Evolutionary conservation across 2,797 vertebrate species (phyloP).

Genomic region (Alcedo atthis): DNA sequence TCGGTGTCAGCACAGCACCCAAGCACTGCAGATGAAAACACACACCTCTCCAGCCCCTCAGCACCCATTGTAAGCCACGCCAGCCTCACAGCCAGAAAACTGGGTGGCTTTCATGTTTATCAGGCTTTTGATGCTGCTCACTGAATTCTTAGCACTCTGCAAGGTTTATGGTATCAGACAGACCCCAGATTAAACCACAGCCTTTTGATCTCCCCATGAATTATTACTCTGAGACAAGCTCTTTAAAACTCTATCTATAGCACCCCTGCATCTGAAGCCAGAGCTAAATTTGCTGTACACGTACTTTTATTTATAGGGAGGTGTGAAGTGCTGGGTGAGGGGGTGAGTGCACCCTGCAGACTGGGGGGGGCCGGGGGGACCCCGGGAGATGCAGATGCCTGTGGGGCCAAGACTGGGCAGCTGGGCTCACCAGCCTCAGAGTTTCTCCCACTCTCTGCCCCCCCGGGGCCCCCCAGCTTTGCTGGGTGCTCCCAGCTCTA

Average conservation of each 20-base stretch:
- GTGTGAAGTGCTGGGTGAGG: neutral
- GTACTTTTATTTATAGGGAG: neutral
- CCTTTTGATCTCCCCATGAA: constrained; percentile 55
- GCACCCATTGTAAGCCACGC: neutral
- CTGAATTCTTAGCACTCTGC: constrained; percentile 13
- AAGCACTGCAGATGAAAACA: neutral
- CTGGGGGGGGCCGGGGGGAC: neutral
- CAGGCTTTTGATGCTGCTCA: constrained; percentile 33
- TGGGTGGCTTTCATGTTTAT: constrained; percentile 7
- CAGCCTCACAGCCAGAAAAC: neutral
- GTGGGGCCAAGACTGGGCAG: neutral
- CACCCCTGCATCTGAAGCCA: neutral
- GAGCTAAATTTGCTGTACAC: neutral
- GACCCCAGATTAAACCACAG: constrained; percentile 23
- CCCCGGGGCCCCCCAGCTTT: neutral
- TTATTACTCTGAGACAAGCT: constrained; percentile 52
- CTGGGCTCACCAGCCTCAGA: neutral
- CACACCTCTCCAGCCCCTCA: neutral
- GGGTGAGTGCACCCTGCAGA: neutral
- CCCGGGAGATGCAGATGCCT: neutral
- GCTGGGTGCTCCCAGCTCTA: neutral
- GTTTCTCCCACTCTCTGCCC: neutral
- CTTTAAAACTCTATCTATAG: constrained; percentile 55
- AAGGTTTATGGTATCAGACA: constrained; percentile 28
- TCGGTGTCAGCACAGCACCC: neutral